Base-by-base conservation (phyloP, 1,140 invertebrate genomes). In the Panagrolaimus sp. region DNA sequence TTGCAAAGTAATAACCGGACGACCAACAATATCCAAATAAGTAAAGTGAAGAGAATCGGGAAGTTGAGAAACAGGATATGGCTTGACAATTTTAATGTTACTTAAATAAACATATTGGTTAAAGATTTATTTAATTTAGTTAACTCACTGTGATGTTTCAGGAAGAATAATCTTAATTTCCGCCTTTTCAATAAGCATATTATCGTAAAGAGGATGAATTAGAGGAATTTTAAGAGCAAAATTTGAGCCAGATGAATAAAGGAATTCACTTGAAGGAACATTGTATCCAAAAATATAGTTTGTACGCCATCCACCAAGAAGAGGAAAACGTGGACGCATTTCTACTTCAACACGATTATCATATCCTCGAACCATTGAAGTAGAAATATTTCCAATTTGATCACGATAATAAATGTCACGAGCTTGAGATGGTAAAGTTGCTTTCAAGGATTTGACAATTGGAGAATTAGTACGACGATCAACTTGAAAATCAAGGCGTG, bases 301-400 rank as follows among this genome's bases (percentile, higher is more conserved):
- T 3, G 94, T 98, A 31, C 63, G 42, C 96, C 96, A 98, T 3
- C 96, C 96, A 63, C 96, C 96, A 86, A 98, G 98, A 0, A 99
- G 85, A 23, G 96, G 96, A 84, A 97, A 99, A 74, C 96, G 86
- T 1, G 96, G 96, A 53, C 92, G 87, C 1, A 99, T 85, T 78
- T 97, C 95, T 1, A 98, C 84, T 82, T 98, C 94, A 16, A 98
- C 92, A 44, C 91, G 90, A 83, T 97, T 93, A 13, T 66, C 25
- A 11, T 69, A 62, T 0, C 91, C 81, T 74, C 89, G 87, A 83
- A 98, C 90, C 82, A 93, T 90, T 0, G 93, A 97, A 7, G 96
- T 99, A 1, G 94, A 98, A 81, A 99, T 98, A 83, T 99, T 99
- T 27, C 96, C 96, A 85, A 99, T 98, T 74, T 94, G 93, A 85